Evolutionary conservation across 2,888 invertebrate species (phyloP), one percentile per base, ranked within the genome.

Genomic region (Tubulanus polymorphus): DNA sequence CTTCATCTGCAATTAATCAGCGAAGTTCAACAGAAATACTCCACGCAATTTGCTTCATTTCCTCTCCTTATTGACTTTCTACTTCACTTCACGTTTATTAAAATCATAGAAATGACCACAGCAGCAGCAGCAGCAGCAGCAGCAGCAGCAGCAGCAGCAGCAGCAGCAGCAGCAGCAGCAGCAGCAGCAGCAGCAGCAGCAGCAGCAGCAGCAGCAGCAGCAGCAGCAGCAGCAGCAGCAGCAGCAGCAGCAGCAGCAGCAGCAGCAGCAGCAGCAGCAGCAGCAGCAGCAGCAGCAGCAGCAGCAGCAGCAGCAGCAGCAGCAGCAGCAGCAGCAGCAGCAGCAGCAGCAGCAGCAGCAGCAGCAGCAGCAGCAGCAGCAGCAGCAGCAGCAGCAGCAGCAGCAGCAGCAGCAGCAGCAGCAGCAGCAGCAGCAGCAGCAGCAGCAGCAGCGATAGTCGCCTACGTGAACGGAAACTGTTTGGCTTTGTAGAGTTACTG

Each of bases 241-340:
- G 30, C 48, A 28, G 10, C 3, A 48, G 48, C 35, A 35, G 35
- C 35, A 35, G 35, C n/a, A n/a, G 46, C 46, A 15, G 18, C 46
- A 35, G 51, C 51, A 35, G 51, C 51, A 35, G 51, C 51, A 35
- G 51, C 37, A 35, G 8, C 47, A 48, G 46, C 50, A 47, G 51
- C 12, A 15, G 46, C 18, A 46, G 46, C 18, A n/a, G 46, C 26
- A 0, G 18, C 35, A 35, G 35, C 35, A n/a, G 35, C n/a, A 35
- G 35, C 35, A 35, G 35, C 35, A 35, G 35, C n/a, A 35, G 35
- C n/a, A 35, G 35, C 35, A n/a, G 35, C 35, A 35, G 35, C 37
- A 15, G 12, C 51, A 51, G 32, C 46, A 45, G 32, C 12, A 52
- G 47, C 5, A 35, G 52, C 37, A 52, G 37, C 25, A 52, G 48